Evolutionary conservation across 2,888 invertebrate genomes (phyloP).

Genomic region (Didymodactylos carnosus): DNA sequence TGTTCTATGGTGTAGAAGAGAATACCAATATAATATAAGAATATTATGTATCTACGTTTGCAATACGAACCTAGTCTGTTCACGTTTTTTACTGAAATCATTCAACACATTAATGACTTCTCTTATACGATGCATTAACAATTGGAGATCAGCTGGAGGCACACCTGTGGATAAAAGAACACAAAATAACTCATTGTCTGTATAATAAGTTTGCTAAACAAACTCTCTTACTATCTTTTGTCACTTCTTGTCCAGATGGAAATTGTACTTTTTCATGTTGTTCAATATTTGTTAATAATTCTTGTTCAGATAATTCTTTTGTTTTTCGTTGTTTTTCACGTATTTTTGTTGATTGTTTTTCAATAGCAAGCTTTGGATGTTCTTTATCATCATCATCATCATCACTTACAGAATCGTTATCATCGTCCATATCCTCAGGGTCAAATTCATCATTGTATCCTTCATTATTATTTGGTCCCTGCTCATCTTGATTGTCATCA

Average conservation of each 20-base stretch:
- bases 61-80: conserved; percentile 16
- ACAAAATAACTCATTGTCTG: too few species aligned
- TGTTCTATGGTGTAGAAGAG: conserved; percentile 37
- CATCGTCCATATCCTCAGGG: conserved; percentile 44
- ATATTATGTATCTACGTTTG: neutral
- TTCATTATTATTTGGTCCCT: conserved; percentile 6
- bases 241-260: neutral
- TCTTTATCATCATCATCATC: conserved; percentile 1
- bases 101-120: conserved; percentile 36
- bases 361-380: neutral
- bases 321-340: neutral
- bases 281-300: neutral
- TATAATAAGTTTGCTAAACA: neutral
- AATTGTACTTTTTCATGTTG: neutral
- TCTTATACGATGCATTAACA: conserved; percentile 8
- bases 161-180: neutral
- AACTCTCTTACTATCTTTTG: neutral
- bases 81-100: conserved; percentile 46
- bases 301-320: neutral
- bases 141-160: conserved; percentile 9
- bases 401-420: neutral
- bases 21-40: neutral
- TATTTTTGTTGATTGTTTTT: neutral
- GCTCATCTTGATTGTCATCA: conserved; percentile 17
- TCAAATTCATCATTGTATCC: conserved; percentile 39